Conservation (phyloP, 2,797 vertebrate species). For the Distichodus sexfasciatus region DNA sequence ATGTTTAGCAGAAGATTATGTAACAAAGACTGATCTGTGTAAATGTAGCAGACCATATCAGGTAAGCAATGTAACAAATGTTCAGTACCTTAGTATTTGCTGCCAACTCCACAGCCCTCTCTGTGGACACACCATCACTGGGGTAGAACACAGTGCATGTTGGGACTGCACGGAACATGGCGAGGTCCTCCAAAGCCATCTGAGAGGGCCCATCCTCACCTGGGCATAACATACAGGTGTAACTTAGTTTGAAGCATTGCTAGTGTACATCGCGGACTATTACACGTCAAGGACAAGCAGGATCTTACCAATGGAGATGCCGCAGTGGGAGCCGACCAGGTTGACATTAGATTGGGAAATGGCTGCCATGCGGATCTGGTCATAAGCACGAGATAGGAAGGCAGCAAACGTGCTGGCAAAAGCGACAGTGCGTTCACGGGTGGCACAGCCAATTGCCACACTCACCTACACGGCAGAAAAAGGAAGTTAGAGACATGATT, state of each 20-base stretch:
- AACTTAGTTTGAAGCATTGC: no score
- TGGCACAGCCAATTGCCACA: slow-evolving; percentile 84
- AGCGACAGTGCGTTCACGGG: slow-evolving; percentile 74
- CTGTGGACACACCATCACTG: slow-evolving; percentile 80
- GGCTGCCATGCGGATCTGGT: slow-evolving; percentile 85
- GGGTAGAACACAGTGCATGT: slow-evolving; percentile 88
- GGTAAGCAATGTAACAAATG: no score
- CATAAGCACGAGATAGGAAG: slow-evolving; percentile 82
- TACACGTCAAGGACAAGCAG: no score
- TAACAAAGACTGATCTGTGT: neutral
- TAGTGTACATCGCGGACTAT: no score
- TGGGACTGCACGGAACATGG: slow-evolving; percentile 86
- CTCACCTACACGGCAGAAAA: slow-evolving; percentile 68
- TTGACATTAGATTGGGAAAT: slow-evolving; percentile 82
- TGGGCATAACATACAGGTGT: slow-evolving; percentile 45
- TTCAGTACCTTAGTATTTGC: slow-evolving; percentile 80
- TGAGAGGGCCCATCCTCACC: slow-evolving; percentile 86
- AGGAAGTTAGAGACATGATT: neutral
- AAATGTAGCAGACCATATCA: neutral
- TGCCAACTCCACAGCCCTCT: slow-evolving; percentile 79
- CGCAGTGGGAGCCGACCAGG: slow-evolving; percentile 87
- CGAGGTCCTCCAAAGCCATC: slow-evolving; percentile 88
- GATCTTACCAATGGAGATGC: slow-evolving; percentile 81
- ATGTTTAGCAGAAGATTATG: no score
- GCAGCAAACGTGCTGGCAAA: slow-evolving; percentile 86